Conservation (phyloP, 2,113 vertebrate genomes). For the Athene cunicularia region DNA sequence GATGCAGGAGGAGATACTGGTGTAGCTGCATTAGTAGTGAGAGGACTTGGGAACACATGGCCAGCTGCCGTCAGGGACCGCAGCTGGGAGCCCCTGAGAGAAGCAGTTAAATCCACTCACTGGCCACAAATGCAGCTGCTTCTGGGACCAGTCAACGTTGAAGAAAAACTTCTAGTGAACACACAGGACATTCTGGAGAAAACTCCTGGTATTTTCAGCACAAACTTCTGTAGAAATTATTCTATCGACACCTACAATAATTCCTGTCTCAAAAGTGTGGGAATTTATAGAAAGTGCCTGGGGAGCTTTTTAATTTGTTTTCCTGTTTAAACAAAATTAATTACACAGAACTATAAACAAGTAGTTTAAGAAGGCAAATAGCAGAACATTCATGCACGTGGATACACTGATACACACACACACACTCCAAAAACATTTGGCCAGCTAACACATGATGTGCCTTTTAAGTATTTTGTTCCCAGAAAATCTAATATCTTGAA, state of each 20-base stretch:
- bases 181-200: not conserved
- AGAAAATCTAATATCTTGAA: not conserved
- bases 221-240: not conserved
- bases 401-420: rapidly evolving
- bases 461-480: not conserved
- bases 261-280: not conserved
- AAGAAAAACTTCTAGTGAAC: not conserved
- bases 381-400: not conserved
- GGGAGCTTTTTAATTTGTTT: not conserved
- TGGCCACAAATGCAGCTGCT: not conserved
- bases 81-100: not conserved
- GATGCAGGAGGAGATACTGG: not conserved
- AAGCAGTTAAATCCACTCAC: not conserved
- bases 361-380: not conserved
- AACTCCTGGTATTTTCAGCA: not conserved
- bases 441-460: not conserved
- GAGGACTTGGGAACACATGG: not conserved
- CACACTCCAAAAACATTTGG: not conserved
- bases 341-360: not conserved
- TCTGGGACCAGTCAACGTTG: not conserved
- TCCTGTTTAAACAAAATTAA: not conserved
- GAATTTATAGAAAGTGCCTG: not conserved
- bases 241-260: not conserved
- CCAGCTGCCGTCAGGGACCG: not conserved
- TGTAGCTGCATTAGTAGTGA: not conserved